phyloP scores from a whole-genome alignment of 2,888 invertebrate genomes.

The Alviniconcha strummeri region DNA sequence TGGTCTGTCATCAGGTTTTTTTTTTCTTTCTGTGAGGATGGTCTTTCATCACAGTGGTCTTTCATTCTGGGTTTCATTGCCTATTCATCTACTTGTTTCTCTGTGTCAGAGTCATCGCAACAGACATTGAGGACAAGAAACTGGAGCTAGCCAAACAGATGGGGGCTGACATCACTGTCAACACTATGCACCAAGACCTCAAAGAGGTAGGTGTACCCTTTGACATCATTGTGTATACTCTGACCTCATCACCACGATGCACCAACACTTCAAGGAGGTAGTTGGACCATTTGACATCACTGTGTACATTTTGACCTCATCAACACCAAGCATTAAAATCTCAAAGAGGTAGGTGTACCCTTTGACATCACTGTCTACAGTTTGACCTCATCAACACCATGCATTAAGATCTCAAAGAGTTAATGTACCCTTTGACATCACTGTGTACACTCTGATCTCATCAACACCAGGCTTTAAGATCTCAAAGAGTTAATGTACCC shows the following conservation, averaged over 20 bases:
- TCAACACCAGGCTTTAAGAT: conserved; percentile 53
- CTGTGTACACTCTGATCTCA: conserved; percentile 33
- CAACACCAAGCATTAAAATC: conserved; percentile 53
- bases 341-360: conserved; percentile 54
- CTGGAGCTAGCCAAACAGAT: conserved; percentile 68
- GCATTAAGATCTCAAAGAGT: too few species aligned
- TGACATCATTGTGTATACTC: too few species aligned
- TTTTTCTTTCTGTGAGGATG: too few species aligned
- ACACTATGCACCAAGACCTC: conserved; percentile 54
- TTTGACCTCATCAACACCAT: too few species aligned
- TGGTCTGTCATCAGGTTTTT: too few species aligned
- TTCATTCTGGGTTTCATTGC: too few species aligned
- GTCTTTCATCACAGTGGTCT: too few species aligned
- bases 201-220: conserved; percentile 51
- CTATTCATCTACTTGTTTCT: too few species aligned
- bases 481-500: conserved; percentile 54
- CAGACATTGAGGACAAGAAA: conserved; percentile 67
- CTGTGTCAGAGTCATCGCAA: conserved; percentile 56
- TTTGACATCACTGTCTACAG: too few species aligned
- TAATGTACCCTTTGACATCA: conserved; percentile 44
- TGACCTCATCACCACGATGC: too few species aligned
- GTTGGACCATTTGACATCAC: conserved; percentile 45
- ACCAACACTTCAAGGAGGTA: too few species aligned
- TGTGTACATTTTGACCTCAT: conserved; percentile 27
- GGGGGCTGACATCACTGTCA: conserved; percentile 67